These are phyloP conservation scores for Ptilonorhynchus violaceus DNA, from an alignment of 2,113 vertebrate species.

Conservation along the genomic window DNA sequence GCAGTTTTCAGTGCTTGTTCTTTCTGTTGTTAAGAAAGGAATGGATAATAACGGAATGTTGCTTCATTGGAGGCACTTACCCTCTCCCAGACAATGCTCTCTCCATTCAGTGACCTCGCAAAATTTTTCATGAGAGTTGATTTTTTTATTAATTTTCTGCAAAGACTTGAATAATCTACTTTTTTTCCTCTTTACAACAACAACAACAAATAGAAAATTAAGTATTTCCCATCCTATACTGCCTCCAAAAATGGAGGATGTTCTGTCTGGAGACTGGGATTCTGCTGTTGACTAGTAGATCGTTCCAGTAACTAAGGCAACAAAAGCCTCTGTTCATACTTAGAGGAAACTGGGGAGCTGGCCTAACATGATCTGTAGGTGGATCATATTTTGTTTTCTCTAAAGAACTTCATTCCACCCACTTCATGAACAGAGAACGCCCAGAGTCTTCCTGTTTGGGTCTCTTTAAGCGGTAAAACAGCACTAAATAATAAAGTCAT, in stretches of 20 bases:
- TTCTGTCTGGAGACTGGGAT: background rate
- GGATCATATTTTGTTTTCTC: conserved; percentile 51
- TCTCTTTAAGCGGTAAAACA: conserved; percentile 22
- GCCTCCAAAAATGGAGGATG: background rate
- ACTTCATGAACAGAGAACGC: conserved; percentile 38
- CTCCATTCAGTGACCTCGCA: background rate
- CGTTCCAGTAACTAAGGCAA: conserved; percentile 41
- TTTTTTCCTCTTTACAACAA: background rate
- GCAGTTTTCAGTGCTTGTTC: background rate
- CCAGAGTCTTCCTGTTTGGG: conserved; percentile 55
- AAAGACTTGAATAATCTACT: background rate
- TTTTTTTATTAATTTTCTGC: background rate
- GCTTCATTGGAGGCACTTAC: background rate
- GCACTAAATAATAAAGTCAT: conserved; percentile 54
- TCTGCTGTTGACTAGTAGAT: conserved; percentile 30
- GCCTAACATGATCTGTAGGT: conserved; percentile 36
- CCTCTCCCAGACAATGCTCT: background rate
- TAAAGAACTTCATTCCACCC: conserved; percentile 39
- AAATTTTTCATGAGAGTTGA: background rate
- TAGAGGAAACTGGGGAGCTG: conserved; percentile 32
- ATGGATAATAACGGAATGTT: background rate
- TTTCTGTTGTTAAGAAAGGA: background rate
- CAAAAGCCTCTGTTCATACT: conserved; percentile 16
- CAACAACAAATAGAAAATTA: background rate
- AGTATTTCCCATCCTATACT: background rate